Evolutionary conservation across 2,113 vertebrate species (phyloP).

Genomic region (Galeopterus variegatus): DNA sequence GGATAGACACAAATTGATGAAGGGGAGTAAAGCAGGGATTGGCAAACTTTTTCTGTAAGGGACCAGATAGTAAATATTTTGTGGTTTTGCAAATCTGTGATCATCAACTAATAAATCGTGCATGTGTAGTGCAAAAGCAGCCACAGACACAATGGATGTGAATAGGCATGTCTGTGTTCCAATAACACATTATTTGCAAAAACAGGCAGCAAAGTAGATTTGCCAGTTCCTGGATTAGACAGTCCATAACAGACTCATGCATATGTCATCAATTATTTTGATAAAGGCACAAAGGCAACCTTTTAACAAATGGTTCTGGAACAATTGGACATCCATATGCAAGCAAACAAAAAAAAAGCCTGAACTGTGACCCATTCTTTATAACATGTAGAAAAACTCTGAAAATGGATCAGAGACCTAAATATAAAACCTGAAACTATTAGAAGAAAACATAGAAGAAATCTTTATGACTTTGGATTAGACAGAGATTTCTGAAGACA

Average conservation of each 20-base stretch:
- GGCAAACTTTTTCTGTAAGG: background rate
- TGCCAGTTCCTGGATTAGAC: background rate
- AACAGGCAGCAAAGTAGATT: background rate
- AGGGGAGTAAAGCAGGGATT: background rate
- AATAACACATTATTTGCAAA: background rate
- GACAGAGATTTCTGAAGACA: background rate
- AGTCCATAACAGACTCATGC: background rate
- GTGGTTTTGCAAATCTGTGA: background rate
- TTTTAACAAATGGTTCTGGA: conserved; percentile 23
- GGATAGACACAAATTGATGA: background rate
- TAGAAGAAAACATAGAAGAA: background rate
- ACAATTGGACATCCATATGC: background rate
- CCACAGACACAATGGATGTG: background rate
- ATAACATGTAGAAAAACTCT: background rate
- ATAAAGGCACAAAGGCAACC: background rate
- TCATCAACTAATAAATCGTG: background rate
- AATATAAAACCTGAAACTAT: background rate
- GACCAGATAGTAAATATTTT: background rate
- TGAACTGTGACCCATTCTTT: background rate
- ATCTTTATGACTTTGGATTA: background rate
- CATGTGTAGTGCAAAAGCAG: background rate
- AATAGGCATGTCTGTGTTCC: background rate
- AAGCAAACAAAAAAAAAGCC: background rate
- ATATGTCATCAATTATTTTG: background rate
- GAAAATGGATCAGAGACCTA: background rate